Evolutionary conservation across 2,888 invertebrate genomes (phyloP).

Genomic region (Opisthograptis luteolata): DNA sequence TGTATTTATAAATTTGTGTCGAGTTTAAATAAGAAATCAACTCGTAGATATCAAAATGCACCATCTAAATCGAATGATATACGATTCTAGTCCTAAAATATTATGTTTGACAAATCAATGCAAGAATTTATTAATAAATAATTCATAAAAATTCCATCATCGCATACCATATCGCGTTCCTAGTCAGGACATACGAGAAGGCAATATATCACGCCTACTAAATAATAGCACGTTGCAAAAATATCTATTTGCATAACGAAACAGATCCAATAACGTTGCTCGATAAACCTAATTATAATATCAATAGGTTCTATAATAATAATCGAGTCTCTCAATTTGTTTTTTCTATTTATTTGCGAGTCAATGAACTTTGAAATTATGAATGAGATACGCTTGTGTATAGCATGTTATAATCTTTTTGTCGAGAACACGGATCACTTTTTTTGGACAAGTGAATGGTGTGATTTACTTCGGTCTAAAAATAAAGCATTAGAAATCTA

Average conservation of each 20-base stretch:
- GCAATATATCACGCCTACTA: constrained; percentile 52
- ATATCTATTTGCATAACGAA: constrained; percentile 61
- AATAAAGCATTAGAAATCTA: too few species aligned
- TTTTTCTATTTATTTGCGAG: constrained; percentile 12
- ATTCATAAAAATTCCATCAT: constrained; percentile 40
- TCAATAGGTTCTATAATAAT: constrained; percentile 11
- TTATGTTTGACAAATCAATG: constrained; percentile 29
- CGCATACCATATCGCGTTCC: constrained; percentile 34
- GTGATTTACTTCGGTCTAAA: not conserved
- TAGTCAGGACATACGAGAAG: constrained; percentile 47
- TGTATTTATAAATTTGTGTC: too few species aligned
- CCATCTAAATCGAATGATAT: constrained; percentile 9
- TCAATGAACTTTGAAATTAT: constrained; percentile 18
- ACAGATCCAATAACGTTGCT: constrained; percentile 12
- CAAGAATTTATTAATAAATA: constrained; percentile 30
- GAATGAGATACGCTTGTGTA: constrained; percentile 13
- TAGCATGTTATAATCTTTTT: not conserved
- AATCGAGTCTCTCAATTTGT: constrained; percentile 9
- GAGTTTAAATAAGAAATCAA: not conserved
- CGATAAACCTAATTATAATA: constrained; percentile 30
- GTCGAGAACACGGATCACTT: constrained; percentile 1
- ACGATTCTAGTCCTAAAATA: constrained; percentile 18
- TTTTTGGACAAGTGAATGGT: not conserved
- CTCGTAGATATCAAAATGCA: constrained; percentile 24
- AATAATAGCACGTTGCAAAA: constrained; percentile 56